Percentiles rank a stretch among this genome's conserved stretches.
phyloP scores from a whole-genome alignment of 2,113 vertebrate species.

The Cisticola juncidis region DNA sequence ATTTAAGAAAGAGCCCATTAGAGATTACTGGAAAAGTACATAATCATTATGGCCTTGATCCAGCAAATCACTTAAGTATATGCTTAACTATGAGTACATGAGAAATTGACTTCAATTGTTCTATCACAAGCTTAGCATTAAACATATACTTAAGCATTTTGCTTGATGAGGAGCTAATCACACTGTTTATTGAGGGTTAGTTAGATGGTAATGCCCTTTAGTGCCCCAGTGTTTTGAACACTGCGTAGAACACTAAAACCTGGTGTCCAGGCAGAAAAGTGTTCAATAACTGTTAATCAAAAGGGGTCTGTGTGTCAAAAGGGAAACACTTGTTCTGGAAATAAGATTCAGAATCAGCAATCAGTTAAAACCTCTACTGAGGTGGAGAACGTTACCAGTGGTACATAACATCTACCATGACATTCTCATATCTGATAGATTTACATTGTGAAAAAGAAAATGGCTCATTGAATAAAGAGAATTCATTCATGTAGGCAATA shows the following conservation, averaged over 20 bases:
- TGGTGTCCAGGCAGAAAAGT: not conserved
- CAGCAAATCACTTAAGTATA: slow-evolving; percentile 53
- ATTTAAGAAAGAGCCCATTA: slow-evolving; percentile 14
- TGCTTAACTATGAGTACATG: slow-evolving; percentile 28
- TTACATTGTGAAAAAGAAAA: not conserved
- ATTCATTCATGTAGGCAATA: not conserved
- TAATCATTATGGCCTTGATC: slow-evolving; percentile 58
- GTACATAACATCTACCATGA: not conserved
- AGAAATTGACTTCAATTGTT: slow-evolving; percentile 53
- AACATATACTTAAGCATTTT: slow-evolving; percentile 33
- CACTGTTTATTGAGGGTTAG: slow-evolving; percentile 41
- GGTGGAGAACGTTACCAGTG: not conserved
- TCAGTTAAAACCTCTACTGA: not conserved
- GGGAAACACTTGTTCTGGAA: not conserved
- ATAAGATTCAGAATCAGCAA: not conserved
- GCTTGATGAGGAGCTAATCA: slow-evolving; percentile 32
- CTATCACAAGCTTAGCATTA: not conserved
- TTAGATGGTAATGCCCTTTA: slow-evolving; percentile 14
- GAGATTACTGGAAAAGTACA: slow-evolving; percentile 41
- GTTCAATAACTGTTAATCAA: not conserved
- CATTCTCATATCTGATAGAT: not conserved
- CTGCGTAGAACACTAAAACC: not conserved
- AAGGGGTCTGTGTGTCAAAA: not conserved
- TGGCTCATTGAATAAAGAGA: not conserved
- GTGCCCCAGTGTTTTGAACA: not conserved